phyloP scores from a whole-genome alignment of 2,797 vertebrate species.

The Lithobates sylvaticus region DNA sequence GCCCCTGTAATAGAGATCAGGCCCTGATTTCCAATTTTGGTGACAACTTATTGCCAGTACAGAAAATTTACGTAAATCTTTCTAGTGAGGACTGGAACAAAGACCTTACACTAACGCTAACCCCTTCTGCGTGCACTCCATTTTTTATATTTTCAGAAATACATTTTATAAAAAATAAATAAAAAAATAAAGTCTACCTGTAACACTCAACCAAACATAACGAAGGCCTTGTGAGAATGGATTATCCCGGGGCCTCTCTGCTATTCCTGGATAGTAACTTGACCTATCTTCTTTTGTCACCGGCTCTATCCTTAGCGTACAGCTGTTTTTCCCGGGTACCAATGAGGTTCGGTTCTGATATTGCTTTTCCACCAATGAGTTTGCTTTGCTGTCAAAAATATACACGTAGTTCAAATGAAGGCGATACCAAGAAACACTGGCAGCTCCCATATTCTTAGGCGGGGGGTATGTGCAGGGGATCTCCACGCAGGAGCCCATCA shows the following conservation, averaged over 20 bases:
- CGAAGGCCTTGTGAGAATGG: background rate
- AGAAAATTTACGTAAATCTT: too few relatives aligned
- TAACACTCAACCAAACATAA: background rate
- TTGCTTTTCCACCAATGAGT: constrained; percentile 65
- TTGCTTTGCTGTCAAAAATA: constrained; percentile 75
- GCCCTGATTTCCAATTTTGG: too few relatives aligned
- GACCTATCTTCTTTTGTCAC: constrained; percentile 6
- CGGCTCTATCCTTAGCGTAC: constrained; percentile 25
- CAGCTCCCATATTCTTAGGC: background rate
- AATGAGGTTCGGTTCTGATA: constrained; percentile 70
- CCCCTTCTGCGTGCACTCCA: too few relatives aligned
- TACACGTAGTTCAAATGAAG: constrained; percentile 43
- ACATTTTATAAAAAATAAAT: too few relatives aligned
- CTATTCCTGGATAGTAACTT: background rate
- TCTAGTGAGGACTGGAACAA: too few relatives aligned
- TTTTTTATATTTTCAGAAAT: too few relatives aligned
- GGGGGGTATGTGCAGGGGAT: constrained; percentile 79
- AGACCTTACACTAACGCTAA: too few relatives aligned
- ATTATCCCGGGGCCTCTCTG: background rate
- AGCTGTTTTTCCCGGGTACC: constrained; percentile 49
- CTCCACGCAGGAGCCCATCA: constrained; percentile 79
- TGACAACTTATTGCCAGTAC: too few relatives aligned
- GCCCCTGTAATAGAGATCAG: too few relatives aligned
- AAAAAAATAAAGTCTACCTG: background rate
- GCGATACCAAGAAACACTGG: constrained; percentile 67